Base-by-base conservation (phyloP, 2,888 invertebrate species). In the Ametastegia equiseti region DNA sequence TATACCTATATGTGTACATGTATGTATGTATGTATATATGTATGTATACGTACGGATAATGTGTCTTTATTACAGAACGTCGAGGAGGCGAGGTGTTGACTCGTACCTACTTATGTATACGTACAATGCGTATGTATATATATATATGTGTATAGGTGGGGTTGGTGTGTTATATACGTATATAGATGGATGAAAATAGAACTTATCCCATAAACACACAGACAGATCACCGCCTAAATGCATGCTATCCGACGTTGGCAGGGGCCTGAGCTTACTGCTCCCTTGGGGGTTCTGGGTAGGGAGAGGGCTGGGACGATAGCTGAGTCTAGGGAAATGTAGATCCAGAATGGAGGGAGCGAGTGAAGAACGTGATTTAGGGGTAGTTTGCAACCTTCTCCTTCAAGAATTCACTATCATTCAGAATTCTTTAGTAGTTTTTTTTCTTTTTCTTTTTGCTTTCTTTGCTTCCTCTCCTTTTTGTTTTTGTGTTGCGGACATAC, bases 231-330 rank as follows among this genome's bases (percentile, higher is more conserved):
- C 69, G 80, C 60, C 73, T 81, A 50, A 81, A 78, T 75, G 81
- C 63, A 78, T 75, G 81, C 63, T 77, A 81, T 81, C n/a, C 75
- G 63, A 77, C 75, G 81, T 77, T 19, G 60, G 75, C 75, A 77
- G 75, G 33, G 65, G n/a, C n/a, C 3, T 39, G 65, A 67, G 36
- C 39, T 67, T 67, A 67, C 36, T 19, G 65, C 65, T 67, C 65
- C 65, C 65, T 19, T 7, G 54, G 54, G 54, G 54, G 19, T 9
- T 5, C 13, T 13, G 54, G 19, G 54, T 4, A 36, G 65, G 39
- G 65, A 27, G 23, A n/a, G 36, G 36, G n/a, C 19, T 39, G n/a
- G n/a, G 36, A 19, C 36, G 36, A 67, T 67, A 39, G 65, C 65
- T 67, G 65, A 67, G 65, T 67, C 65, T 67, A 67, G 65, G 65